These are phyloP conservation scores for Pseudomyrmex cubaensis DNA, from an alignment of 1,140 invertebrate genomes.

Conservation along the genomic window DNA sequence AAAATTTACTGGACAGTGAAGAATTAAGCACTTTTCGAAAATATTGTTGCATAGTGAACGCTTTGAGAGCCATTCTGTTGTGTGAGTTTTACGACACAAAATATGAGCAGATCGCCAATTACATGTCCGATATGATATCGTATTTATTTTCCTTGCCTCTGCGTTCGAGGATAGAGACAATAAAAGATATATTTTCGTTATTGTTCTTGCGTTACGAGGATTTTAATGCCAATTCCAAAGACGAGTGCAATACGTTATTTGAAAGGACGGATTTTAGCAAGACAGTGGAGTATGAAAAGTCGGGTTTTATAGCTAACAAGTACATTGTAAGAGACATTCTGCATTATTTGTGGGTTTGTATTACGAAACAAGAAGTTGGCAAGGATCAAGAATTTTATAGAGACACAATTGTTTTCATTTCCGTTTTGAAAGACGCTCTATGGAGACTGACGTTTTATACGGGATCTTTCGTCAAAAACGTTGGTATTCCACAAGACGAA, in stretches of 20 bases:
- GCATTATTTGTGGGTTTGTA: conserved; percentile 70
- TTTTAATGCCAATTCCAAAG: conserved; percentile 71
- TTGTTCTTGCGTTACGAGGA: conserved; percentile 79
- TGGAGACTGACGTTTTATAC: conserved; percentile 79
- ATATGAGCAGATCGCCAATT: conserved; percentile 52
- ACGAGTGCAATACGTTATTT: conserved; percentile 44
- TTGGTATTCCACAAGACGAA: conserved; percentile 47
- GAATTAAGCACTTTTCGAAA: conserved; percentile 71
- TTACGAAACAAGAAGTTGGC: conserved; percentile 58
- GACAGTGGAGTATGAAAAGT: conserved; percentile 4
- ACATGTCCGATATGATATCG: conserved; percentile 69
- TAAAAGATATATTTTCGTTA: conserved; percentile 80
- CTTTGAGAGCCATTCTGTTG: conserved; percentile 76
- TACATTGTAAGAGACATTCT: conserved; percentile 75
- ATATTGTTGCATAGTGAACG: conserved; percentile 74
- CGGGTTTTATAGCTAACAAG: conserved; percentile 79
- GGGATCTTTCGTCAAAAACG: conserved; percentile 71
- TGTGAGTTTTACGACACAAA: conserved; percentile 71
- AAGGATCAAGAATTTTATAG: conserved; percentile 59
- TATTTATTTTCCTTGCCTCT: conserved; percentile 73
- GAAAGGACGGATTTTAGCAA: conserved; percentile 30
- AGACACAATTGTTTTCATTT: conserved; percentile 64
- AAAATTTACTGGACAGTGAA: conserved; percentile 65
- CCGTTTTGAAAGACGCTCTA: conserved; percentile 71
- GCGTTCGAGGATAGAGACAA: conserved; percentile 72